These are phyloP conservation scores for Agrotis exclamationis DNA, from an alignment of 2,888 invertebrate genomes.

Conservation along the genomic window DNA sequence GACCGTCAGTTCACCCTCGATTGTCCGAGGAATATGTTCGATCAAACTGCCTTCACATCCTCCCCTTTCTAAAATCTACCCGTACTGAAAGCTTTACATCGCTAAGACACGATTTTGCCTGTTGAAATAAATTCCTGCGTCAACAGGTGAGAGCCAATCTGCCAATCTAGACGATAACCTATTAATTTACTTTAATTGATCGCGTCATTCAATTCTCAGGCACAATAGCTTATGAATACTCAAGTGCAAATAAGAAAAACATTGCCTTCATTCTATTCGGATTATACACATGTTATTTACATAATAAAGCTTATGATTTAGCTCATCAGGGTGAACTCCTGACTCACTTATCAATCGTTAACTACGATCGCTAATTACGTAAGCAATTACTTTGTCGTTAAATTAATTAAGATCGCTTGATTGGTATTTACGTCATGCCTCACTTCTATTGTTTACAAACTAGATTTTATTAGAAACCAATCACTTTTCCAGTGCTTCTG, in stretches of 20 bases:
- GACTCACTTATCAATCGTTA: conserved; percentile 54
- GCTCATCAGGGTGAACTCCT: conserved; percentile 41
- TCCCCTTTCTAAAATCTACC: conserved; percentile 5
- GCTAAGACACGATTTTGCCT: neutral
- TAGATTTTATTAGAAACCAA: conserved; percentile 38
- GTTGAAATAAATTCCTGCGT: conserved; percentile 1
- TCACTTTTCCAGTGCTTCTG: conserved; percentile 29
- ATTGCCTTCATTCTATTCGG: conserved; percentile 14
- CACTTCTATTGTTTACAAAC: conserved; percentile 57
- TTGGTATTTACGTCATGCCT: conserved; percentile 50
- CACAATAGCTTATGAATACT: conserved; percentile 28
- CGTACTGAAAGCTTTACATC: neutral
- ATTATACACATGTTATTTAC: conserved; percentile 33
- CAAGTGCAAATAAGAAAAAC: conserved; percentile 10
- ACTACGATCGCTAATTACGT: conserved; percentile 47
- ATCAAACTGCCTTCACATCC: neutral
- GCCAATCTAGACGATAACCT: conserved; percentile 21
- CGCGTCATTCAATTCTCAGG: neutral
- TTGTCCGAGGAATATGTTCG: conserved; percentile 2
- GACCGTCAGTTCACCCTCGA: conserved; percentile 45
- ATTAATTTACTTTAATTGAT: conserved; percentile 22
- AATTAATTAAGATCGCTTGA: conserved; percentile 56
- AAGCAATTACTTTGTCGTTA: conserved; percentile 57
- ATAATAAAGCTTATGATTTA: conserved; percentile 43
- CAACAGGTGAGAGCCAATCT: conserved; percentile 15